phyloP scores from a whole-genome alignment of 2,888 invertebrate species.

The Masnerella sp. region DNA sequence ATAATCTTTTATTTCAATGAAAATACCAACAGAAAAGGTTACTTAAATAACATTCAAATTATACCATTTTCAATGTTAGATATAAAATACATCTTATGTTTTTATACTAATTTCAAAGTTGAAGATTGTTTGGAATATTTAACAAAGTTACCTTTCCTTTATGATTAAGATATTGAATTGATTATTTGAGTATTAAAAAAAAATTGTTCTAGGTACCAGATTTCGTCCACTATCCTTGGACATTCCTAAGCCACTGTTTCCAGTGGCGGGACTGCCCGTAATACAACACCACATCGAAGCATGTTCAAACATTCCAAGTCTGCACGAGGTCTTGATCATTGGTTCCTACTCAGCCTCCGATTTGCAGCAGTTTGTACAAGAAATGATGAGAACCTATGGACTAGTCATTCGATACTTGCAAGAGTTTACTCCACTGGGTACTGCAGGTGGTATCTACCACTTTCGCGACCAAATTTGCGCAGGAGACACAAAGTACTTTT shows the following conservation, averaged over 20 bases:
- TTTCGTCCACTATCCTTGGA: slow-evolving; percentile 98
- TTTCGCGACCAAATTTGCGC: slow-evolving; percentile 96
- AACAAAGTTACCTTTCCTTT: neutral
- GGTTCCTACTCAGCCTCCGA: slow-evolving; percentile 94
- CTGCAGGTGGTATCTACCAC: slow-evolving; percentile 97
- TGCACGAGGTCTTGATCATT: slow-evolving; percentile 95
- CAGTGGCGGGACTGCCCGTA: slow-evolving; percentile 96
- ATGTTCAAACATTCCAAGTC: slow-evolving; percentile 86
- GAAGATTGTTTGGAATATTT: neutral
- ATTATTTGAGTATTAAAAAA: neutral
- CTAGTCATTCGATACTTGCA: slow-evolving; percentile 88
- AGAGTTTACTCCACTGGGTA: slow-evolving; percentile 96
- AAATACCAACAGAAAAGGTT: too few species aligned
- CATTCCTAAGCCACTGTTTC: slow-evolving; percentile 98
- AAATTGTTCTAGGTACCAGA: slow-evolving; percentile 86
- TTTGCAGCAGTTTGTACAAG: slow-evolving; percentile 90
- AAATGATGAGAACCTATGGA: slow-evolving; percentile 81
- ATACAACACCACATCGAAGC: slow-evolving; percentile 99
- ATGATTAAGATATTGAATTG: neutral
- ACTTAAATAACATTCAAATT: too few species aligned
- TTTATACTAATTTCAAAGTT: neutral
- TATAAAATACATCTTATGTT: too few species aligned
- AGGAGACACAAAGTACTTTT: slow-evolving; percentile 92
- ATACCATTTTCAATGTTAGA: too few species aligned
- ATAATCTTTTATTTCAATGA: too few species aligned